Conservation (phyloP, 2,797 vertebrate genomes). For the Dryobates pubescens region DNA sequence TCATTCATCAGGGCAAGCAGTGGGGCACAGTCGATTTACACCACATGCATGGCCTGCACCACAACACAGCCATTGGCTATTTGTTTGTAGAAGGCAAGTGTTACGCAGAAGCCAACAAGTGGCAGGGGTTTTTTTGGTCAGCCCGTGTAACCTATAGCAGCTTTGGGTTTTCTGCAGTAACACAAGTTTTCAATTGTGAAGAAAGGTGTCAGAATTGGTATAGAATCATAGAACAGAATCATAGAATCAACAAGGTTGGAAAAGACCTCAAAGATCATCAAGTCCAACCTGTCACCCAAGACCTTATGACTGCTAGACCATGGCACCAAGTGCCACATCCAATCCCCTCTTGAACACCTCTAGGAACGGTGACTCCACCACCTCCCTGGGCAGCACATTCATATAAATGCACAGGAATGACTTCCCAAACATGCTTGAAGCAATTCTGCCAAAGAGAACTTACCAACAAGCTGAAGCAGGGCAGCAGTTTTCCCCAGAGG, state of each 20-base stretch:
- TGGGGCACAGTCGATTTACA: constrained; percentile 41
- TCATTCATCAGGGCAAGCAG: constrained; percentile 63
- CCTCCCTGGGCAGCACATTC: no score
- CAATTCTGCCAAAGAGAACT: not conserved
- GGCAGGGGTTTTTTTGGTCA: not conserved
- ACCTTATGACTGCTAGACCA: no score
- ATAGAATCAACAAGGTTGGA: no score
- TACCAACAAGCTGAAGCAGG: not conserved
- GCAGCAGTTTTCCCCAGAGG: not conserved
- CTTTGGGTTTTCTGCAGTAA: not conserved
- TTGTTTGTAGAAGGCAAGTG: constrained; percentile 24
- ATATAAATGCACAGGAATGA: not conserved
- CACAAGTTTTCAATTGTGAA: not conserved
- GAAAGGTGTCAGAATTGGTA: not conserved
- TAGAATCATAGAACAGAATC: no score
- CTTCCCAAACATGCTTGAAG: not conserved
- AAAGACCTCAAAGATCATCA: no score
- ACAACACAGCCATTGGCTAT: not conserved
- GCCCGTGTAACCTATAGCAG: not conserved
- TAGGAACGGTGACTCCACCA: no score
- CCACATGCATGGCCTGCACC: constrained; percentile 33
- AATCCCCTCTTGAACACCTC: no score
- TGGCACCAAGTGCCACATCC: no score
- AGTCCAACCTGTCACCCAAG: no score
- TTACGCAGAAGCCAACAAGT: not conserved